These are phyloP conservation scores for Platycheirus rosarum DNA, from an alignment of 2,888 invertebrate genomes.

Conservation along the genomic window DNA sequence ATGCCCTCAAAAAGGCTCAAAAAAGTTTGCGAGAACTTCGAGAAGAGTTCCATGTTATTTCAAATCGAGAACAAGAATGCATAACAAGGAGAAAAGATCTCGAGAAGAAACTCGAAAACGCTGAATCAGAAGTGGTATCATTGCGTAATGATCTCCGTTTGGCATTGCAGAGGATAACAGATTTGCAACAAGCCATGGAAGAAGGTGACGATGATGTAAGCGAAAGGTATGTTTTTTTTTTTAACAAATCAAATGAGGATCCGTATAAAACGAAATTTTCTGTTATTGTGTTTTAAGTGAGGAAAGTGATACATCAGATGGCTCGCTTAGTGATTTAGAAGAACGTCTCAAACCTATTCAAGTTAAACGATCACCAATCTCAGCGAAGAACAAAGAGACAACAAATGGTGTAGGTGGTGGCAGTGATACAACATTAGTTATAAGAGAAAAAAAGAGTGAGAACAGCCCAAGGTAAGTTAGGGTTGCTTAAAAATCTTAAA, in stretches of 20 bases:
- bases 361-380: constrained; percentile 78
- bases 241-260: not conserved
- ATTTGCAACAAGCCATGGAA: constrained; percentile 95
- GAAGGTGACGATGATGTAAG: constrained; percentile 88
- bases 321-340: constrained; percentile 81
- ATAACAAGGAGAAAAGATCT: constrained; percentile 89
- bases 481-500: too few relatives aligned
- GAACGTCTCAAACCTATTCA: constrained; percentile 81
- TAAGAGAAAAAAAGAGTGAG: constrained; percentile 80
- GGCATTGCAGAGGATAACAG: constrained; percentile 94
- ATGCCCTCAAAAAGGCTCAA: constrained; percentile 89
- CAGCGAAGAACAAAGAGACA: constrained; percentile 66
- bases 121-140: constrained; percentile 88
- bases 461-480: constrained; percentile 82
- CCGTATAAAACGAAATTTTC: not conserved
- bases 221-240: constrained; percentile 79
- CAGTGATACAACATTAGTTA: constrained; percentile 80
- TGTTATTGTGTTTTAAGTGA: constrained; percentile 30
- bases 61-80: constrained; percentile 90
- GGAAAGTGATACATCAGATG: constrained; percentile 76
- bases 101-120: constrained; percentile 88
- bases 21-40: constrained; percentile 88
- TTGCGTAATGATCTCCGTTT: constrained; percentile 92
- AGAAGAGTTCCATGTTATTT: constrained; percentile 89
- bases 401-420: constrained; percentile 75